Percentiles rank a stretch among this genome's conserved stretches.
phyloP scores from a whole-genome alignment of 2,888 invertebrate genomes.

The Erpobdella octoculata region DNA sequence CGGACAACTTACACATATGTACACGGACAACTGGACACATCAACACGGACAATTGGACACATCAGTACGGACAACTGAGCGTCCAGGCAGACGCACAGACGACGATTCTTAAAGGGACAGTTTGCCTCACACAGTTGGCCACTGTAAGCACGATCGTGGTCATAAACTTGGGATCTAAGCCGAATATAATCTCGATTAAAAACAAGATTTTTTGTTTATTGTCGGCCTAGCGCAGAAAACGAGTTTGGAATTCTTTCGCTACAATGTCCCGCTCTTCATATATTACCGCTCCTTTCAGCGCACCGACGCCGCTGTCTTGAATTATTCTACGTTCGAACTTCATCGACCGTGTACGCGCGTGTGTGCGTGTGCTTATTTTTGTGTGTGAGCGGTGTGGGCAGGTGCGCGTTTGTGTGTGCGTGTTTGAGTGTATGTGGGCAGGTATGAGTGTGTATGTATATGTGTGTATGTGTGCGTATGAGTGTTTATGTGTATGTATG shows the following conservation, averaged over 20 bases:
- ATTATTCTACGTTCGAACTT: background rate
- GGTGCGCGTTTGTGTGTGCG: background rate
- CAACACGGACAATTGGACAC: background rate
- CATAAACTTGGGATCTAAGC: constrained; percentile 13
- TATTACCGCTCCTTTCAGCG: constrained; percentile 4
- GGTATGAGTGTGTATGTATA: background rate
- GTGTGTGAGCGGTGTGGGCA: background rate
- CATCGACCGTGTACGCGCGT: background rate
- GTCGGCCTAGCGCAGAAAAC: constrained; percentile 10
- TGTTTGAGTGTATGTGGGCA: background rate
- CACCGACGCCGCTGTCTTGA: background rate
- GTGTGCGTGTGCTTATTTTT: background rate
- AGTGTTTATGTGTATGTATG: too few relatives aligned
- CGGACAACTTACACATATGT: background rate
- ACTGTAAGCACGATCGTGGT: background rate
- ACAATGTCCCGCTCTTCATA: background rate
- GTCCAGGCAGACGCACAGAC: background rate
- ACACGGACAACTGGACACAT: constrained; percentile 3
- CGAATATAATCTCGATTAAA: constrained; percentile 13
- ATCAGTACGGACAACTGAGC: background rate
- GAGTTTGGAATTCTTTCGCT: constrained; percentile 12
- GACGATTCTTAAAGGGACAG: background rate
- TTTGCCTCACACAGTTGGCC: background rate
- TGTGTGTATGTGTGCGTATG: background rate
- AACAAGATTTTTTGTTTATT: constrained; percentile 13